Percentiles rank a stretch among this genome's conserved stretches.
phyloP scores from a whole-genome alignment of 2,797 vertebrate species.

The Varecia variegata region DNA sequence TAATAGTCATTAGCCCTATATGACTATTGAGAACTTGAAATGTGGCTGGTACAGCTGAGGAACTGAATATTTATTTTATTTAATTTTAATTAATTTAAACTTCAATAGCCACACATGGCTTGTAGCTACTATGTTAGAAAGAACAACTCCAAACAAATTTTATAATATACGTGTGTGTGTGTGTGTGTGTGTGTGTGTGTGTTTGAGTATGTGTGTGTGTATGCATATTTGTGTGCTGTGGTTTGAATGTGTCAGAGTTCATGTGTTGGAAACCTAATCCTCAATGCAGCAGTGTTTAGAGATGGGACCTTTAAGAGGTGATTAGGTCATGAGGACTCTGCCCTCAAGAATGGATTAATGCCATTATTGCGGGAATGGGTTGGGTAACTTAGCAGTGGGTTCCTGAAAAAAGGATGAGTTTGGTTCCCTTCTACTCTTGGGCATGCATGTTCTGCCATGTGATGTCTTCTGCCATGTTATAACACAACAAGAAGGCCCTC shows the following conservation, averaged over 20 bases:
- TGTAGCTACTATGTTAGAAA: neutral
- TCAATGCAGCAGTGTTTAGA: neutral
- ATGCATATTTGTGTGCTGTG: neutral
- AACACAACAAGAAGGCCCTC: neutral
- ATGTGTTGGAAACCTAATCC: neutral
- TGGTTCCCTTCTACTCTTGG: neutral
- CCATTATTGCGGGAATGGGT: neutral
- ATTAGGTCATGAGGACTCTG: neutral
- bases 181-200: neutral
- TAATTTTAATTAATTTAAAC: conserved; percentile 4
- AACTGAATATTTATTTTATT: neutral
- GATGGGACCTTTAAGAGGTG: neutral
- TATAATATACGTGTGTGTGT: neutral
- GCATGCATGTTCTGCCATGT: neutral
- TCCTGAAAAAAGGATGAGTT: neutral
- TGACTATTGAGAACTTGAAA: neutral
- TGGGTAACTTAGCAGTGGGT: neutral
- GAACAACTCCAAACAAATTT: neutral
- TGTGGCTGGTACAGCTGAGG: neutral
- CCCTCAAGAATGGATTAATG: neutral
- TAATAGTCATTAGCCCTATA: neutral
- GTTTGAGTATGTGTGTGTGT: neutral
- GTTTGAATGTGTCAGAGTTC: neutral
- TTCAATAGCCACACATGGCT: neutral
- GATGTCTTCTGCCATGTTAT: neutral